Base-by-base conservation (phyloP, 2,113 vertebrate genomes). In the Atlantisia rogersi region DNA sequence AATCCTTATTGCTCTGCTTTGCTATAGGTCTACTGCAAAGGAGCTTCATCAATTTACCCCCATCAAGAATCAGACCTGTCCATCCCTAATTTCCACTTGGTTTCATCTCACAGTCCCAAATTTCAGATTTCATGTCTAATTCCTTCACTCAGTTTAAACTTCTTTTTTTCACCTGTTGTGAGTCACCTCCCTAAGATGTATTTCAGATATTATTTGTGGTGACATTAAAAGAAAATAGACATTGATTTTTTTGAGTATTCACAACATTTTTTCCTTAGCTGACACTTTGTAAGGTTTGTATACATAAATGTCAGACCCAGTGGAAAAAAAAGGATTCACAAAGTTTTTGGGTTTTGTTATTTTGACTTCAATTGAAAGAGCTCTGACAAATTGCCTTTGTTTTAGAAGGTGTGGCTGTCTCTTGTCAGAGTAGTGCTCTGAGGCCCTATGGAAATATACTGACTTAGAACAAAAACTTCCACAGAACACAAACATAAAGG, bases 161-260 rank as follows among this genome's bases (percentile, higher is more conserved):
- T 60, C 18, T 5, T 22, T 78, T 78, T 79, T 82, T 65, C 19
- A 62, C n/a, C 24, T 65, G 11, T 39, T 91, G 44, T 64, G 39
- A 71, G 32, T 76, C 48, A 77, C 37, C 77, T 65, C 18, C 18
- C 69, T 39, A 91, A 88, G 50, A 80, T 86, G 29, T 19, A 58
- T 88, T 92, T 80, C 77, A 71, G 26, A 17, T 80, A 74, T 19
- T 70, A 58, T 80, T 85, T 90, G 24, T 76, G 52, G n/a, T 88
- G 82, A 67, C 70, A 65, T 60, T 81, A 81, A 75, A 86, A 64
- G 35, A 95, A 95, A 88, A 84, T 25, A 88, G 29, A 12, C 6
- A 55, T 82, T 84, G 80, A 84, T 88, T 96, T 95, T 64, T 90
- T 87, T 78, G 21, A 56, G n/a, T 59, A 76, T 62, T 86, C 55